A percentile compares a stretch with the other conserved stretches of the same genome.
Evolutionary conservation across 1,140 invertebrate genomes (phyloP).

Genomic region (Plectrocnemia conspersa): DNA sequence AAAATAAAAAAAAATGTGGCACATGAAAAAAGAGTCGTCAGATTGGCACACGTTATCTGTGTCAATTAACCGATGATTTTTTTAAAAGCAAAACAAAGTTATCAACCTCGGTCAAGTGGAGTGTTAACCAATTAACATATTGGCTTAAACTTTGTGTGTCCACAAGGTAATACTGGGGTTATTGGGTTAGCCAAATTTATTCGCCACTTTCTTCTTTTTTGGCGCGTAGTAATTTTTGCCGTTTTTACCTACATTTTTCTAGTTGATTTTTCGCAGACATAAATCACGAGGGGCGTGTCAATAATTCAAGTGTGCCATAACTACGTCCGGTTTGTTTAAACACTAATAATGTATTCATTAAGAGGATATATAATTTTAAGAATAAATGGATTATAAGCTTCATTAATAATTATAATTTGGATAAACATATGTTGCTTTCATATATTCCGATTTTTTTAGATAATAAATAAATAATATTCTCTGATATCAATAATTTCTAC

Average conservation of each 20-base stretch:
- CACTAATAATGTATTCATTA: no score
- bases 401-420: no score
- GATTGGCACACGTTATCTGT: slow-evolving; percentile 21
- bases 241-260: not conserved
- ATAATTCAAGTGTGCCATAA: slow-evolving; percentile 3
- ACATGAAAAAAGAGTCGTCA: slow-evolving; percentile 12
- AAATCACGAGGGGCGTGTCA: not conserved
- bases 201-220: slow-evolving; percentile 28
- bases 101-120: no score
- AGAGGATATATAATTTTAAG: no score
- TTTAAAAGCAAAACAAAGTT: no score
- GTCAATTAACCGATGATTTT: slow-evolving; percentile 23
- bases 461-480: no score
- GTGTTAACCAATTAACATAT: no score
- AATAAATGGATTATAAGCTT: no score
- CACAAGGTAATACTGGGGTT: slow-evolving; percentile 2
- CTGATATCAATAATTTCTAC: no score
- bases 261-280: not conserved
- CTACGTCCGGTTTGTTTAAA: not conserved
- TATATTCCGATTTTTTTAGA: no score
- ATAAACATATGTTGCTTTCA: no score
- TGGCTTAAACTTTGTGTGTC: no score
- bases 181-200: not conserved
- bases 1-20: slow-evolving; percentile 13
- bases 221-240: slow-evolving; percentile 14